These are phyloP conservation scores for Agrotis segetum DNA, from an alignment of 2,888 invertebrate species.

Conservation along the genomic window DNA sequence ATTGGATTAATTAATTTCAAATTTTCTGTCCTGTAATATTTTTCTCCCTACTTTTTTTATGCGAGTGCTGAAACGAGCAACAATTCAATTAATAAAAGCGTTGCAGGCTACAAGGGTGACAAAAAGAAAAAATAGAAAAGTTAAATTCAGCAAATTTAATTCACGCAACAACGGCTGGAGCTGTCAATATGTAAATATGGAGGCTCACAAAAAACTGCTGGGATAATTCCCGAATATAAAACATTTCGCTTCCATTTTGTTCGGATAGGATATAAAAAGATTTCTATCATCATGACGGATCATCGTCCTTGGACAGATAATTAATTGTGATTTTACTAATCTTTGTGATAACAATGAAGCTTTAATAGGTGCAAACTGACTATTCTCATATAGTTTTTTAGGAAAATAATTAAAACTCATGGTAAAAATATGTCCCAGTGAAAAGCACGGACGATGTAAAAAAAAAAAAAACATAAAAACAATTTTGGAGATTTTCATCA, in stretches of 20 bases:
- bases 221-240: conserved; percentile 46
- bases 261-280: conserved; percentile 25
- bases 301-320: neutral
- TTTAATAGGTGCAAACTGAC: neutral
- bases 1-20: too few species aligned
- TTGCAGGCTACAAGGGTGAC: conserved; percentile 7
- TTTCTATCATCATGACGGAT: conserved; percentile 25
- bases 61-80: conserved; percentile 1
- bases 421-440: too few species aligned
- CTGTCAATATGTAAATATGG: conserved; percentile 63
- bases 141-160: conserved; percentile 54
- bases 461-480: too few species aligned
- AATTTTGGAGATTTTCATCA: too few species aligned
- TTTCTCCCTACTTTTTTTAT: too few species aligned
- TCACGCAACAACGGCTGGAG: conserved; percentile 46
- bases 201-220: conserved; percentile 40
- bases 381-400: too few species aligned
- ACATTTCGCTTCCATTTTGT: conserved; percentile 42
- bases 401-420: too few species aligned
- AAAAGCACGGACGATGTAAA: too few species aligned
- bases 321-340: neutral
- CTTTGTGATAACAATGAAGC: neutral
- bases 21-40: too few species aligned
- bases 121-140: conserved; percentile 44
- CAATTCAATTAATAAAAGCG: conserved; percentile 20